Evolutionary conservation across 2,113 vertebrate genomes (phyloP), one percentile per base, ranked within the genome.

Genomic region (Willisornis vidua): DNA sequence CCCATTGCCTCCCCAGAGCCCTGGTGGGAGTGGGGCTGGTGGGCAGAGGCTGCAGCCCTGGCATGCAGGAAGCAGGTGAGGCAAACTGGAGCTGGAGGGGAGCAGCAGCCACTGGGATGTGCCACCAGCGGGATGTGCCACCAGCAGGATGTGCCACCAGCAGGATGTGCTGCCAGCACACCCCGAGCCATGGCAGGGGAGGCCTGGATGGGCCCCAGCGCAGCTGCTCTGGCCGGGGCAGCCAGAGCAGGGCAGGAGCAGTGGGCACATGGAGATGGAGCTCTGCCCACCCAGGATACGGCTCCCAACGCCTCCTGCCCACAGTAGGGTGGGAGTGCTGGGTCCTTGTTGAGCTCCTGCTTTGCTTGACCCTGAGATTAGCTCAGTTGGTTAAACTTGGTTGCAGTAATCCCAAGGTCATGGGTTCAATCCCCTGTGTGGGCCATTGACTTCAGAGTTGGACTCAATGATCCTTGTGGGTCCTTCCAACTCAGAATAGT

Each of bases 171-270:
- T 0, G 35, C 66, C 55, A 55, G 14, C 23, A 17, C 8, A 29
- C 41, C 52, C 79, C 6, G 14, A 71, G 89, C 93, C 89, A 51
- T 63, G 4, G 66, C 68, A 23, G 74, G 24, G 49, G 66, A 7
- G 8, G 46, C 68, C 87, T 90, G 95, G 94, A 55, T 2, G 6
- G 67, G 35, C 0, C 85, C 95, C 92, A 91, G 52, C 4, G 16
- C 94, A 95, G 95, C 96, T 94, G 95, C 92, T 81, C 22, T 14
- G 81, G 70, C 85, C 16, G 25, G 72, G 51, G 75, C 31, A 58
- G 25, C 45, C 1, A 7, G 67, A 55, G 48, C 54, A 0, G 78
- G 43, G 71, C 76, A 67, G 74, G 35, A 29, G 19, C 70, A 4
- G 78, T 4, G 24, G 91, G 81, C 87, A 24, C 48, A 26, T 10